These are phyloP conservation scores for Columbina picui DNA, from an alignment of 2,113 vertebrate genomes.

Conservation along the genomic window DNA sequence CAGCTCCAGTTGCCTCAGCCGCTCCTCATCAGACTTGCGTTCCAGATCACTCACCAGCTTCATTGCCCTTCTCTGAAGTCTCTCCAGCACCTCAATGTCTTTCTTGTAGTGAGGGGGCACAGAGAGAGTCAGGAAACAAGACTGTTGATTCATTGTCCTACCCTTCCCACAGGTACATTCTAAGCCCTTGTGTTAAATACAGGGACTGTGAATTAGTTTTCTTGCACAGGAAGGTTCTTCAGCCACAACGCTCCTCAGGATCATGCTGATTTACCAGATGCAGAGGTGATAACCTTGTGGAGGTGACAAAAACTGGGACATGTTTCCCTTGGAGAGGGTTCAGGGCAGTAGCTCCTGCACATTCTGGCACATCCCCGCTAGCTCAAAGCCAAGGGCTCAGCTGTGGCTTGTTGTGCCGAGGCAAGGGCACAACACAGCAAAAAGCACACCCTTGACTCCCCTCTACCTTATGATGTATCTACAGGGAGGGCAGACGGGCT, in stretches of 20 bases:
- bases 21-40: no score
- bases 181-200: neutral
- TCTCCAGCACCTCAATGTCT: no score
- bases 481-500: rapidly evolving
- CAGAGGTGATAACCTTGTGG: neutral
- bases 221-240: neutral
- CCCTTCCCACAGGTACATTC: neutral
- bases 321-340: neutral
- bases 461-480: rapidly evolving
- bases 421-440: neutral
- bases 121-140: neutral
- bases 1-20: no score
- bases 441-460: neutral
- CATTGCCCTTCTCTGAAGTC: no score
- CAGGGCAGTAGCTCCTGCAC: neutral
- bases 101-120: neutral
- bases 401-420: neutral
- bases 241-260: neutral
- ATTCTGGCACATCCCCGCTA: neutral
- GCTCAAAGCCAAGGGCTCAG: neutral
- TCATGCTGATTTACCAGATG: neutral
- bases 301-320: neutral
- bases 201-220: neutral
- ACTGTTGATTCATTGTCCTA: neutral
- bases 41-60: no score